A percentile compares a stretch with the other conserved stretches of the same genome.
Evolutionary conservation across 2,888 invertebrate genomes (phyloP).

Genomic region (Agelastica alni): DNA sequence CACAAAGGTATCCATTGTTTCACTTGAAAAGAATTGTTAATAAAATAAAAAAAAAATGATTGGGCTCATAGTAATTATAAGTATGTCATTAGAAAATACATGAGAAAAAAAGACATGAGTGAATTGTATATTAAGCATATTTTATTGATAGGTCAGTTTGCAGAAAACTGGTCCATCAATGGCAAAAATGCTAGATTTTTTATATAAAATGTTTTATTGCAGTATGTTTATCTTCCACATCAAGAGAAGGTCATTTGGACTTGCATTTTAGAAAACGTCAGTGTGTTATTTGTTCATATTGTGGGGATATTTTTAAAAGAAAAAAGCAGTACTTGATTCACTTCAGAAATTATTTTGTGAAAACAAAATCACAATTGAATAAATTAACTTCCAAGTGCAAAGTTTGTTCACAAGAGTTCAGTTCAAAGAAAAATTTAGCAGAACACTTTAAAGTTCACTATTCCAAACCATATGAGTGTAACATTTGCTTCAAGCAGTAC

Average conservation of each 20-base stretch:
- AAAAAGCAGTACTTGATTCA: constrained; percentile 1
- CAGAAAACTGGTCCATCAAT: too few relatives aligned
- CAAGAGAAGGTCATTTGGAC: constrained; percentile 3
- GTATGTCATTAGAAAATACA: too few relatives aligned
- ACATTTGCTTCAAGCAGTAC: constrained; percentile 12
- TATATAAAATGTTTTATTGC: too few relatives aligned
- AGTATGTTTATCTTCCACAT: constrained; percentile 1
- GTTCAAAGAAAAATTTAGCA: background rate
- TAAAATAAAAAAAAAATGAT: too few relatives aligned
- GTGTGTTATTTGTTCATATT: constrained; percentile 4
- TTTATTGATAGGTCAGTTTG: too few relatives aligned
- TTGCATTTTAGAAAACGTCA: constrained; percentile 5
- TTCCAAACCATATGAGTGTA: constrained; percentile 10
- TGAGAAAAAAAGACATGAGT: too few relatives aligned
- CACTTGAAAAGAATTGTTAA: too few relatives aligned
- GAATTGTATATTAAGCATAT: too few relatives aligned
- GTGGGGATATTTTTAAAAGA: constrained; percentile 10
- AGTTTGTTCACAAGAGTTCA: constrained; percentile 5
- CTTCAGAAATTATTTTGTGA: constrained; percentile 1
- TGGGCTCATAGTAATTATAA: too few relatives aligned
- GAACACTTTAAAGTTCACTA: constrained; percentile 6
- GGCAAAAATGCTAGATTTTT: too few relatives aligned
- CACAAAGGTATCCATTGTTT: too few relatives aligned
- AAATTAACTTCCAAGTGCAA: background rate
- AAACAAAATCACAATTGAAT: background rate